Evolutionary conservation across 2,797 vertebrate species (phyloP), one percentile per base, ranked within the genome.

Genomic region (Myoxocephalus aenaeus): DNA sequence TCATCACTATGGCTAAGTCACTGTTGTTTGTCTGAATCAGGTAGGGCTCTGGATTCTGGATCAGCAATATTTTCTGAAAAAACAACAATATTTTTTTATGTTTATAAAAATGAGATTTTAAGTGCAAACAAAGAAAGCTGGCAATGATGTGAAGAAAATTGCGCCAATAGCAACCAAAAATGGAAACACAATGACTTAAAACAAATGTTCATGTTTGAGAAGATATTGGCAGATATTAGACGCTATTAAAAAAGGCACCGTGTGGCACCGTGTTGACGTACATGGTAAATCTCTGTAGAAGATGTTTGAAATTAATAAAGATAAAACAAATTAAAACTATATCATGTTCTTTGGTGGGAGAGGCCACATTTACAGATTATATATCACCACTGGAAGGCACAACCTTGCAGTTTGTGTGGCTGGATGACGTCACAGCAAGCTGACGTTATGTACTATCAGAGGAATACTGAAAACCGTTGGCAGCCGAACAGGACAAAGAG

Each of bases 41-140:
- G 84, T 96, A 97, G 1, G 91, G 67, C 8, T 95, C 91, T n/a
- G 95, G 95, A 50, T 95, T 96, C 90, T 96, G 83, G 42, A 94
- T 66, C 77, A 94, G 25, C 65, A 97, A 71, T 67, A 97, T 89
- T 89, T 91, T 96, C 96, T 97, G 56, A 90, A 83, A 90, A 36
- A 81, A 63, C 7, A 34, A 65, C 29, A 29, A 29, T 2, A 29
- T 29, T 29, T 29, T 4, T 48, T 18, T 20, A 22, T 7, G 22
- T 38, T 56, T 73, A 57, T 67, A 13, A 44, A 62, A 36, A 7
- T 22, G 27, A 25, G 25, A 42, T 34, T 62, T 27, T 12, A 36
- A 22, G 9, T 32, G 9, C 12, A 27, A 3, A 61, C 17, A 56
- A 22, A 8, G 14, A 22, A 34, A 29, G 17, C 48, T 18, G 15